Percentiles rank a stretch among this genome's conserved stretches.
Evolutionary conservation across 2,113 vertebrate species (phyloP).

Genomic region (Siniperca knerii): DNA sequence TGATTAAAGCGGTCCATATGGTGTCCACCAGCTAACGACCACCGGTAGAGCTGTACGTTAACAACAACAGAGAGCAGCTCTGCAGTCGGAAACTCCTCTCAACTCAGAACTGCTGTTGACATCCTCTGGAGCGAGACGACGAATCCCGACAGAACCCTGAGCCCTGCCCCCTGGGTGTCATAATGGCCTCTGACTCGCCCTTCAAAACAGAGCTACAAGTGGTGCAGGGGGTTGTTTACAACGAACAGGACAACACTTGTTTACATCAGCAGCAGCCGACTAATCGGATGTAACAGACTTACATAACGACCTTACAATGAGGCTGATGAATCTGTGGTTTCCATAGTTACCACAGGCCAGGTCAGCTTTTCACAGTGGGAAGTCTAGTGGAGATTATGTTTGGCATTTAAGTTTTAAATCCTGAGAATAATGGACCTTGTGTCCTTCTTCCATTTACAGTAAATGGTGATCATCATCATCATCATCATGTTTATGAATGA

Average conservation of each 20-base stretch:
- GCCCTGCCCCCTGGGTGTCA: not conserved
- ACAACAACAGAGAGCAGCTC: not conserved
- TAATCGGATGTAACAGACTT: too few relatives aligned
- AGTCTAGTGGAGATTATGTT: not conserved
- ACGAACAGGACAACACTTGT: too few relatives aligned
- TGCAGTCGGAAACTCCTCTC: not conserved
- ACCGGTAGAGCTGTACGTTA: not conserved
- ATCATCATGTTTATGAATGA: not conserved
- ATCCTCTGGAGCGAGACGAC: not conserved
- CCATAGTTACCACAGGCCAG: not conserved
- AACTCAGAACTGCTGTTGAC: too few relatives aligned
- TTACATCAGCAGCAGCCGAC: not conserved
- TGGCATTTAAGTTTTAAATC: not conserved
- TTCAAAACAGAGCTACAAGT: not conserved
- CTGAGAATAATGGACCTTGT: too few relatives aligned
- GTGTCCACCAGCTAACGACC: not conserved
- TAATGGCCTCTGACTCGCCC: not conserved
- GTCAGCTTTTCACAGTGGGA: not conserved
- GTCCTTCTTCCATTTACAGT: not conserved
- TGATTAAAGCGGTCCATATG: conserved; percentile 34
- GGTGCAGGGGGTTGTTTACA: not conserved
- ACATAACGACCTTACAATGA: not conserved
- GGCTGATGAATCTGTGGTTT: not conserved
- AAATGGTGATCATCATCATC: too few relatives aligned
- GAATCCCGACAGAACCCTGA: not conserved